Conservation (phyloP, 2,113 vertebrate species). For the Otus sunia region DNA sequence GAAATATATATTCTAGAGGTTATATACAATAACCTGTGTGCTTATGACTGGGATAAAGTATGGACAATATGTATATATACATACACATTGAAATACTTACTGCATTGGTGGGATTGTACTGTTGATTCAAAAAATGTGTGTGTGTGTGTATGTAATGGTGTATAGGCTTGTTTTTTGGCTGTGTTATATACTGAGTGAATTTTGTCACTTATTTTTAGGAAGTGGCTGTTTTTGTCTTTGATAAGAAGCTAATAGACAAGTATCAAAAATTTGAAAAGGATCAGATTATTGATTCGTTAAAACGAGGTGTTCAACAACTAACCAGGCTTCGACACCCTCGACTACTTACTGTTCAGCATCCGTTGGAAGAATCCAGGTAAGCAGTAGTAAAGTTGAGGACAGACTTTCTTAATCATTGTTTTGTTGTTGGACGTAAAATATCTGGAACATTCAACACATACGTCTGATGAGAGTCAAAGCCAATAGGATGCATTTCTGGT, state of each 20-base stretch:
- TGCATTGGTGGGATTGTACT: not conserved
- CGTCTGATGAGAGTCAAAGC: not conserved
- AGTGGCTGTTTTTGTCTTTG: conserved; percentile 98
- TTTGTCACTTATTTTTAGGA: conserved; percentile 80
- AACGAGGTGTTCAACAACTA: conserved; percentile 93
- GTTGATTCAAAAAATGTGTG: not conserved
- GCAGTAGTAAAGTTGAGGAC: not conserved
- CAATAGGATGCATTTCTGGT: not conserved
- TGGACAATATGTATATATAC: not conserved
- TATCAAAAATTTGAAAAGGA: conserved; percentile 98
- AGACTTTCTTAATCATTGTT: not conserved
- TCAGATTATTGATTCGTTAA: conserved; percentile 93
- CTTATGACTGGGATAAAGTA: not conserved
- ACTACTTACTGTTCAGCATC: conserved; percentile 95
- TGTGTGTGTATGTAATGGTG: not conserved
- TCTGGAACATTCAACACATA: not conserved
- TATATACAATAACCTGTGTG: not conserved
- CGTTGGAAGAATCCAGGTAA: conserved; percentile 98
- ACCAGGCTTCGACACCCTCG: conserved; percentile 94
- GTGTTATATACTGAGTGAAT: not conserved
- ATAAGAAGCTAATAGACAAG: conserved; percentile 95
- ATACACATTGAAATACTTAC: not conserved
- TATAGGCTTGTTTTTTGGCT: not conserved
- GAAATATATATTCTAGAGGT: not conserved
- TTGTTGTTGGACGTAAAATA: not conserved